Conservation (phyloP, 2,888 invertebrate species). For the Linnaemya vulpina region DNA sequence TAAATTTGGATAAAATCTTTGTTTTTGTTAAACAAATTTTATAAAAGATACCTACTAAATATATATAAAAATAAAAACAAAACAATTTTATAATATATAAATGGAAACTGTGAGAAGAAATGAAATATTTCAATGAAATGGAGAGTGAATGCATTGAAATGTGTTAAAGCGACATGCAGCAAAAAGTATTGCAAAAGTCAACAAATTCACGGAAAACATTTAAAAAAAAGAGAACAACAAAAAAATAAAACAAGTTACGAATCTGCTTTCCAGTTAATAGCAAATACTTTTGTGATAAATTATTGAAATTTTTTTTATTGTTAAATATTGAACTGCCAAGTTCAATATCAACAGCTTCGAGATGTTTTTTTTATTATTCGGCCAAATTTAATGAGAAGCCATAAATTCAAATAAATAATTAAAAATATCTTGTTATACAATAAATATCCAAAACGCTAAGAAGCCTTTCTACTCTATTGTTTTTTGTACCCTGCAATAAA, state of each 20-base stretch:
- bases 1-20: conserved; percentile 12
- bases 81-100: background rate
- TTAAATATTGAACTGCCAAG: background rate
- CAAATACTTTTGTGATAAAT: background rate
- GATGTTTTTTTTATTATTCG: conserved; percentile 14
- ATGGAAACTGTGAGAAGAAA: background rate
- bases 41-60: background rate
- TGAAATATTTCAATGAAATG: background rate
- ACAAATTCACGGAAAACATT: conserved; percentile 2
- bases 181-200: conserved; percentile 33
- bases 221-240: background rate
- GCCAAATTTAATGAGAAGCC: background rate
- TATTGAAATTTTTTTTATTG: background rate
- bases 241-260: conserved; percentile 7
- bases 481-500: background rate
- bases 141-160: conserved; percentile 5
- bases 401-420: conserved; percentile 6
- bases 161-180: conserved; percentile 33
- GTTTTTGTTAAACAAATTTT: background rate
- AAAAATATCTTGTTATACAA: conserved; percentile 38
- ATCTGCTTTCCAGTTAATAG: background rate
- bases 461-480: background rate
- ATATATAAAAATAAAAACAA: background rate
- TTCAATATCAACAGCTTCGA: background rate
- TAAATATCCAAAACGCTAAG: background rate